Conservation (phyloP, 2,888 invertebrate species). For the Gerris lacustris region DNA sequence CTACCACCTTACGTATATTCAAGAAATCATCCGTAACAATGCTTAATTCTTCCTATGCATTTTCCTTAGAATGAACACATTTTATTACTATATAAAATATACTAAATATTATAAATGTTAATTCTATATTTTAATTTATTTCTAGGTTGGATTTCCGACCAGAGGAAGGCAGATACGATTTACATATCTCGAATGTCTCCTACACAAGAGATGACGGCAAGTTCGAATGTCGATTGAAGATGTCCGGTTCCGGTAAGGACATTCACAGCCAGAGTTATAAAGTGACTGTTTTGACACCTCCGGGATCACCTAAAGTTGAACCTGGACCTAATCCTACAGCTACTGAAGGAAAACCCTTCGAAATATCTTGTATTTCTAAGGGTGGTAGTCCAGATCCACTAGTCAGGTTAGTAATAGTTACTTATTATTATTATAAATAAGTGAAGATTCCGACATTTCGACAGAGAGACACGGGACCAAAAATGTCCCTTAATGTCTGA, state of each 20-base stretch:
- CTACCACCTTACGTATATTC: no score
- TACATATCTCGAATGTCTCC: slow-evolving; percentile 75
- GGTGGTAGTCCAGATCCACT: slow-evolving; percentile 85
- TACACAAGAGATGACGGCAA: slow-evolving; percentile 83
- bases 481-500: no score
- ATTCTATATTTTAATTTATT: slow-evolving; percentile 24
- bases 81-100: no score
- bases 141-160: slow-evolving; percentile 65
- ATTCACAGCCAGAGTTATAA: slow-evolving; percentile 60
- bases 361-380: slow-evolving; percentile 65
- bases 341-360: slow-evolving; percentile 65
- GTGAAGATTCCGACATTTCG: background rate
- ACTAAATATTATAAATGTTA: background rate
- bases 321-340: slow-evolving; percentile 65
- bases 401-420: slow-evolving; percentile 48
- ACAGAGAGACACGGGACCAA: background rate
- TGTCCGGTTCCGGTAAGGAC: slow-evolving; percentile 66
- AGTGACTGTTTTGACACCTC: slow-evolving; percentile 73
- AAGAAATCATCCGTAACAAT: no score
- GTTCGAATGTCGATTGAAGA: slow-evolving; percentile 81
- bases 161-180: slow-evolving; percentile 71
- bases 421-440: background rate
- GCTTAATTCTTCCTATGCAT: no score
- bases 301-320: slow-evolving; percentile 63
- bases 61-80: no score